phyloP scores from a whole-genome alignment of 2,113 vertebrate species.

The Oryzias celebensis region DNA sequence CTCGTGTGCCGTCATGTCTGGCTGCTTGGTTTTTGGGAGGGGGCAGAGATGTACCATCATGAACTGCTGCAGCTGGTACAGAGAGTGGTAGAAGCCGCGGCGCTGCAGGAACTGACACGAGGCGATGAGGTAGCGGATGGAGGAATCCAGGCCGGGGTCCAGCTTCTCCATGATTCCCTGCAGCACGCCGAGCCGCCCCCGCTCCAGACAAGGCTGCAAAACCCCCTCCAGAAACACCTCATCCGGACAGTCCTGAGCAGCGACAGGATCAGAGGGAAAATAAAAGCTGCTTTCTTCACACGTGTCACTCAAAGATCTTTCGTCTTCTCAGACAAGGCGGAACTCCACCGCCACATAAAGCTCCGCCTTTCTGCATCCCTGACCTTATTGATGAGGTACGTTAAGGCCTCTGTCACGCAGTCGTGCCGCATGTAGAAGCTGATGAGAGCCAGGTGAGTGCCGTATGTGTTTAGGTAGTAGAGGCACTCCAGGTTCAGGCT shows the following conservation, averaged over 20 bases:
- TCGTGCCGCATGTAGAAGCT: slow-evolving; percentile 91
- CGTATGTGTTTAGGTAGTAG: slow-evolving; percentile 88
- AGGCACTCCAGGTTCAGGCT: slow-evolving; percentile 89
- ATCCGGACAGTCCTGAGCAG: slow-evolving; percentile 84
- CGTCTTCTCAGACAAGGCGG: no score
- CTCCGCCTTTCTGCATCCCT: neutral
- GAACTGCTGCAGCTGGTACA: slow-evolving; percentile 96
- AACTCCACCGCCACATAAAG: no score
- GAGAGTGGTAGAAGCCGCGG: slow-evolving; percentile 87
- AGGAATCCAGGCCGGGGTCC: slow-evolving; percentile 86
- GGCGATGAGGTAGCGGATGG: slow-evolving; percentile 89
- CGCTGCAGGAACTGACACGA: slow-evolving; percentile 93
- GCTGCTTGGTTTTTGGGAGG: no score
- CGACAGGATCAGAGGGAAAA: neutral
- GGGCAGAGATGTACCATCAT: slow-evolving; percentile 84
- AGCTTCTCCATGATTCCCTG: slow-evolving; percentile 88
- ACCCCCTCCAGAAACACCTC: slow-evolving; percentile 95
- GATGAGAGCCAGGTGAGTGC: slow-evolving; percentile 89
- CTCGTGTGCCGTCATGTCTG: no score
- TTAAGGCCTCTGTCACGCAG: slow-evolving; percentile 86
- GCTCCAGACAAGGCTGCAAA: slow-evolving; percentile 87
- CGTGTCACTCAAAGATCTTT: no score
- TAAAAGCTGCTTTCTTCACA: no score
- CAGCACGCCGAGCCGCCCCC: slow-evolving; percentile 83
- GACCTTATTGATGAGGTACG: slow-evolving; percentile 89